These are phyloP conservation scores for Opisthocomus hoazin DNA, from an alignment of 2,113 vertebrate species.

Conservation along the genomic window DNA sequence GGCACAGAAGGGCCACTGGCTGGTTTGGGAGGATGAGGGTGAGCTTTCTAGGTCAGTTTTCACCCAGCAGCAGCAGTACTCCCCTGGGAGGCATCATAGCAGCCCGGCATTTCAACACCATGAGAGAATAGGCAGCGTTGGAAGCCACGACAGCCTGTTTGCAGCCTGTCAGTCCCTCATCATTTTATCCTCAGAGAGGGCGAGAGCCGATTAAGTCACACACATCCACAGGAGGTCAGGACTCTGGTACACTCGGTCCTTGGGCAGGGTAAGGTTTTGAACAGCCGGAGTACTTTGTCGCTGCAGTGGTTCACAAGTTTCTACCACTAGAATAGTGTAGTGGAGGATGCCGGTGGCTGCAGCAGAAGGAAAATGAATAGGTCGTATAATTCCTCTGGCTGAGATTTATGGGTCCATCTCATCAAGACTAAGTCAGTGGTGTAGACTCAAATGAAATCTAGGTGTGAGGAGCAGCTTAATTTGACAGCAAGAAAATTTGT, in stretches of 20 bases:
- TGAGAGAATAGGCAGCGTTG: background rate
- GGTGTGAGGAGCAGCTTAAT: slow-evolving; percentile 21
- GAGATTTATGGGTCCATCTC: slow-evolving; percentile 17
- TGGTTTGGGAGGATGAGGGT: background rate
- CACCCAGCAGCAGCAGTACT: background rate
- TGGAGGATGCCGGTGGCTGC: rapidly evolving
- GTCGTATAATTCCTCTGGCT: background rate
- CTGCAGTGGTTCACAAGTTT: background rate
- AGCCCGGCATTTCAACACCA: background rate
- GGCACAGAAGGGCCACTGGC: background rate
- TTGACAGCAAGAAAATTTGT: slow-evolving; percentile 34
- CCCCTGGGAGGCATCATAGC: background rate
- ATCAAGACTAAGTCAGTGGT: background rate
- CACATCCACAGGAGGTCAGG: rapidly evolving
- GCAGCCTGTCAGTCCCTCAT: background rate
- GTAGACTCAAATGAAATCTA: background rate
- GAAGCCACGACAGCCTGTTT: background rate
- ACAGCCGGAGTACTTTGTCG: rapidly evolving
- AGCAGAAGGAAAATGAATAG: background rate
- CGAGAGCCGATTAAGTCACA: background rate
- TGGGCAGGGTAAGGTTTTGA: background rate
- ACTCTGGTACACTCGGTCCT: background rate
- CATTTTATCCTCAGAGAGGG: background rate
- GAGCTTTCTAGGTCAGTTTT: background rate
- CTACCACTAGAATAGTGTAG: background rate